Evolutionary conservation across 2,797 vertebrate genomes (phyloP).

Genomic region (Hozukius guyotensis): DNA sequence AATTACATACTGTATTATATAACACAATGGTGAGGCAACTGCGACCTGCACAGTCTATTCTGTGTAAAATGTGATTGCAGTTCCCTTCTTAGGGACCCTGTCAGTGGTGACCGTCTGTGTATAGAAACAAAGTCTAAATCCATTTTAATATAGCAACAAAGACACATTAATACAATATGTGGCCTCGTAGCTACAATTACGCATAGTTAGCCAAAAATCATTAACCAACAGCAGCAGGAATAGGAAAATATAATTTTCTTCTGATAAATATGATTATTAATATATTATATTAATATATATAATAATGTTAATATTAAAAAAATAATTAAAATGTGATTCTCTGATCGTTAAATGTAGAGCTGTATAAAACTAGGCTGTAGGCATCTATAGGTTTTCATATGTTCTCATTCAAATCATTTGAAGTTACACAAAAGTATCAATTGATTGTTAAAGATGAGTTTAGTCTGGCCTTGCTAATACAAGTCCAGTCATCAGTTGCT

Average conservation of each 20-base stretch:
- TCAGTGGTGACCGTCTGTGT: neutral
- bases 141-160: neutral
- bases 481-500: neutral
- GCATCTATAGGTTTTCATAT: neutral
- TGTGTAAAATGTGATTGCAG: conserved; percentile 1
- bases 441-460: too few relatives aligned
- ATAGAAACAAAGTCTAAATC: neutral
- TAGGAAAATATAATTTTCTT: too few relatives aligned
- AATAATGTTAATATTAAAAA: too few relatives aligned
- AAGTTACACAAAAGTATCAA: too few relatives aligned
- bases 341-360: neutral
- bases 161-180: neutral
- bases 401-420: neutral
- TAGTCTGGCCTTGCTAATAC: too few relatives aligned
- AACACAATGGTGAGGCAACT: neutral
- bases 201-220: neutral
- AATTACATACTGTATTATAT: neutral
- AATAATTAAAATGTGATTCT: too few relatives aligned
- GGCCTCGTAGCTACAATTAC: neutral
- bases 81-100: neutral
- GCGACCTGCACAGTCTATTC: neutral
- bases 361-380: neutral
- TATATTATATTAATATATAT: too few relatives aligned
- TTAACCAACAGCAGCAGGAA: too few relatives aligned
- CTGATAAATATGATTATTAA: too few relatives aligned